These are phyloP conservation scores for Chrysomela aeneicollis DNA, from an alignment of 2,888 invertebrate genomes.

Conservation along the genomic window DNA sequence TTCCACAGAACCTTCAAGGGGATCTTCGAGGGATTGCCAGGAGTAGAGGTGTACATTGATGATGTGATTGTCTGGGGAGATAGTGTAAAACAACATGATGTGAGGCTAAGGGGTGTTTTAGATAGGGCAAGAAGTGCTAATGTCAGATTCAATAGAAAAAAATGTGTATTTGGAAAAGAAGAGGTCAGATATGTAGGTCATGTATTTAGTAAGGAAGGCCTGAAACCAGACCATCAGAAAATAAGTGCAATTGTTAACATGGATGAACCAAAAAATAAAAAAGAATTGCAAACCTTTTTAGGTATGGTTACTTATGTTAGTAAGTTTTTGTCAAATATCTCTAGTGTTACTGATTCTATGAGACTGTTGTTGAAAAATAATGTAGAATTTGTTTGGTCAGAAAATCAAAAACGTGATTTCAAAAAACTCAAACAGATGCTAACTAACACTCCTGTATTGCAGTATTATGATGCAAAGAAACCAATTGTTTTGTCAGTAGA, in stretches of 20 bases:
- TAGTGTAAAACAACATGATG: conserved; percentile 26
- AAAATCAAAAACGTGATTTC: conserved; percentile 4
- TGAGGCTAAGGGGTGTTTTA: conserved; percentile 36
- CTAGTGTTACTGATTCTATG: conserved; percentile 27
- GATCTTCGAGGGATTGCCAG: too few relatives aligned
- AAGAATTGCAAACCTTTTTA: conserved; percentile 46
- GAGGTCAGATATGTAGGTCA: conserved; percentile 44
- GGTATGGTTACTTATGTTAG: conserved; percentile 47
- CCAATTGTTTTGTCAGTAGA: too few relatives aligned
- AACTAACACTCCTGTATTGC: conserved; percentile 18
- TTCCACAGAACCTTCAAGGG: too few relatives aligned
- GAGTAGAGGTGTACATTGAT: too few relatives aligned
- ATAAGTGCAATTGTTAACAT: conserved; percentile 38
- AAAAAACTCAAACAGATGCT: conserved; percentile 12
- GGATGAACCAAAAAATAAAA: conserved; percentile 42
- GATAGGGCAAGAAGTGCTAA: conserved; percentile 33
- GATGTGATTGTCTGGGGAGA: not conserved
- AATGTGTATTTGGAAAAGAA: conserved; percentile 39
- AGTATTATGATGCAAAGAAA: conserved; percentile 21
- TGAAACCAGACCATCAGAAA: conserved; percentile 39
- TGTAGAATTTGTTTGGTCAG: conserved; percentile 20
- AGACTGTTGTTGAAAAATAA: conserved; percentile 29
- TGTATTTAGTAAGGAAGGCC: conserved; percentile 35
- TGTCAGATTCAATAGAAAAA: conserved; percentile 40
- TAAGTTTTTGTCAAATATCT: conserved; percentile 38